A percentile compares a stretch with the other conserved stretches of the same genome.
Evolutionary conservation across 2,113 vertebrate species (phyloP).

Genomic region (Strigops habroptila): DNA sequence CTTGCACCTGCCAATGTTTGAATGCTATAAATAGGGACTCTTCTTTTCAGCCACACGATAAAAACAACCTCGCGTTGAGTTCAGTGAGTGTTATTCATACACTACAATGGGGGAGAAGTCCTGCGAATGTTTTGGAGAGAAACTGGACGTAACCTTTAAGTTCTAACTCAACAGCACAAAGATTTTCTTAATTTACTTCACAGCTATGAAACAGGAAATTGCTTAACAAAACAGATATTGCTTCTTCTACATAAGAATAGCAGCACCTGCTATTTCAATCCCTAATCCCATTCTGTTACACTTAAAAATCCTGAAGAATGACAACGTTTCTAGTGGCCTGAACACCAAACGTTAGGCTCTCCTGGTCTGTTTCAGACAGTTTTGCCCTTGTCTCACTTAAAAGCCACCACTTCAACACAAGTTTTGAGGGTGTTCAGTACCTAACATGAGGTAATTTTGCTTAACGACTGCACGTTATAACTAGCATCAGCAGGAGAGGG

Average conservation of each 20-base stretch:
- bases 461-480: not conserved
- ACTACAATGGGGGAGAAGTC: not conserved
- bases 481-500: not conserved
- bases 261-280: slow-evolving; percentile 64
- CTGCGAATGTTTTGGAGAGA: not conserved
- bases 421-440: not conserved
- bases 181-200: slow-evolving; percentile 22
- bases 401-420: not conserved
- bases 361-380: not conserved
- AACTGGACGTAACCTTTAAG: not conserved
- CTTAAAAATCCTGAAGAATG: slow-evolving; percentile 37
- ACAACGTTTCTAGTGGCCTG: not conserved
- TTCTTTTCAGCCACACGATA: slow-evolving; percentile 32
- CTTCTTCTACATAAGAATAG: not conserved
- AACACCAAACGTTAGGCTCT: not conserved
- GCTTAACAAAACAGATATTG: not conserved
- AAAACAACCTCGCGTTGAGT: not conserved
- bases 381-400: not conserved
- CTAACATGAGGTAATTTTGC: not conserved
- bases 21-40: slow-evolving; percentile 61
- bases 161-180: not conserved
- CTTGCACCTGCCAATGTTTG: slow-evolving; percentile 59
- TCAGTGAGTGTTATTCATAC: not conserved
- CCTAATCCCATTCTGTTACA: slow-evolving; percentile 58
- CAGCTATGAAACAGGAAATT: not conserved